Base-by-base conservation (phyloP, 1,140 invertebrate species). In the Conus betulinus region DNA sequence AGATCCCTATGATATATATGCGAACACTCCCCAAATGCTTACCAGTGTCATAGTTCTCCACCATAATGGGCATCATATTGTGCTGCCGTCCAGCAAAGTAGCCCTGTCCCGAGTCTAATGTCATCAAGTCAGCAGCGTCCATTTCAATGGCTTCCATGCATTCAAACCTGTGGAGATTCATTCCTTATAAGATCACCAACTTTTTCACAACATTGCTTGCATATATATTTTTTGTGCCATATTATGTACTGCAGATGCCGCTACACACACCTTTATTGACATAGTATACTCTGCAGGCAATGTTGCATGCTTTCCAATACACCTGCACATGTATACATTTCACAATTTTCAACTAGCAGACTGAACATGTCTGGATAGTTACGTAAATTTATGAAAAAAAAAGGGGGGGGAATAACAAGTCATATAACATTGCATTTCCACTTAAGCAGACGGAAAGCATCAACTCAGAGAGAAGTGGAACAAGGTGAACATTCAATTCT, bases 11-110 rank as follows among this genome's bases (percentile, higher is more conserved):
- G 39, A 39, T 39, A 39, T n/a, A n/a, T 3, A 39, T 1, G 39
- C 3, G 39, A 39, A 39, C 39, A 39, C 0, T 39, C 39, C n/a
- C 39, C 39, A 39, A 39, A 39, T 3, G 39, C 88, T 92, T 92
- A 95, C 96, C 93, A 79, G 87, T 86, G 63, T 90, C 91, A 91
- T 96, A 96, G 87, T 93, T 93, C 89, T 95, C 95, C 11, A 93
- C 94, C 88, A 95, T 88, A 51, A 95, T 97, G 10, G 99, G 98
- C 5, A 99, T 97, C 83, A 99, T 96, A 98, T 99, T 39, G 0
- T 39, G 95, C 99, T 98, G 99, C 82, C 98, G 96, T 0, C 98
- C 98, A 82, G 97, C 98, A 67, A 98, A 96, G 95, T 98, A 99
- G 20, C 99, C 97, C 96, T n/a, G 98, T 39, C 98, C 98, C 67